Evolutionary conservation across 2,113 vertebrate species (phyloP).

Genomic region (Engraulis encrasicolus): DNA sequence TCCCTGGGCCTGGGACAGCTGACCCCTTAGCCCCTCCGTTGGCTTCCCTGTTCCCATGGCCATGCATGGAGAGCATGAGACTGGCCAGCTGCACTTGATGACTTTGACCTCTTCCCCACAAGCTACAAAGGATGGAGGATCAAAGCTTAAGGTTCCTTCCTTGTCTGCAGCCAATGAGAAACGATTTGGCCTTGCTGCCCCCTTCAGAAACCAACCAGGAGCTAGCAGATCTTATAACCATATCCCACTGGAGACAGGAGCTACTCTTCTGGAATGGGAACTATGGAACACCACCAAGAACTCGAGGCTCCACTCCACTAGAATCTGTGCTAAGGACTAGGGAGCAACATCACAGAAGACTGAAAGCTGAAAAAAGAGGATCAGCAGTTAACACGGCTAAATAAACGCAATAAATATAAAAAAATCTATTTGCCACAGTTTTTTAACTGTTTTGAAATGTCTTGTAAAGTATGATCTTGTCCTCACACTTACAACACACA

Average conservation of each 20-base stretch:
- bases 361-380: not conserved
- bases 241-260: not conserved
- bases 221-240: not conserved
- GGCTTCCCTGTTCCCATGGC: not conserved
- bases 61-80: constrained; percentile 36
- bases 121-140: not conserved
- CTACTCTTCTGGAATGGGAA: not conserved
- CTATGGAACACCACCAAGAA: not conserved
- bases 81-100: not conserved
- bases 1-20: no score
- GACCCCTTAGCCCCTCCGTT: not conserved
- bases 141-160: no score
- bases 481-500: no score
- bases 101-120: not conserved
- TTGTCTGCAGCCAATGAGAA: no score
- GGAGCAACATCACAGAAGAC: not conserved
- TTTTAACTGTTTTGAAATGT: not conserved
- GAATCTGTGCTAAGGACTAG: no score
- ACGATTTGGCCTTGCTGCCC: no score
- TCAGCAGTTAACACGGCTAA: not conserved
- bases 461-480: not conserved
- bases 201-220: not conserved
- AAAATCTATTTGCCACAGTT: constrained; percentile 48
- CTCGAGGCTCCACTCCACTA: no score
- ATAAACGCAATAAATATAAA: constrained; percentile 14